phyloP scores from a whole-genome alignment of 2,888 invertebrate genomes.

The Podotricha telesiphe region DNA sequence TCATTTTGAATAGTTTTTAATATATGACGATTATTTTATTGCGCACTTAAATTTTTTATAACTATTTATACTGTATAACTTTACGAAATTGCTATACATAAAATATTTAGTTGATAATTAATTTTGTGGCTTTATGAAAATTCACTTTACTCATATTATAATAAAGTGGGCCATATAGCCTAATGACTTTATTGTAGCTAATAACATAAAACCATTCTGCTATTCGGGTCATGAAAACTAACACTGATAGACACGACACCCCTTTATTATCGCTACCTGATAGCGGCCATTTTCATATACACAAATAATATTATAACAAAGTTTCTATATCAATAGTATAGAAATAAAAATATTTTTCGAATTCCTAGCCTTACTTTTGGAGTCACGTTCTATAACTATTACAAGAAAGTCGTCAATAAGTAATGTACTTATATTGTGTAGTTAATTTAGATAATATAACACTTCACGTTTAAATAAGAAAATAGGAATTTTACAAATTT shows the following conservation, averaged over 20 bases:
- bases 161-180: constrained; percentile 37
- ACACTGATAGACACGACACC: constrained; percentile 38
- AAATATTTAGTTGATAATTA: constrained; percentile 31
- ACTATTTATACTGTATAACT: constrained; percentile 1
- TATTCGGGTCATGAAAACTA: constrained; percentile 43
- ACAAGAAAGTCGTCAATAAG: too few relatives aligned
- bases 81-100: constrained; percentile 26
- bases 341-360: background rate
- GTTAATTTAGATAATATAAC: too few relatives aligned
- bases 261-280: constrained; percentile 30
- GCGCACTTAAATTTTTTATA: too few relatives aligned
- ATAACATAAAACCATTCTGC: constrained; percentile 42
- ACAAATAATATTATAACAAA: background rate
- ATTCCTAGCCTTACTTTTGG: too few relatives aligned
- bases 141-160: constrained; percentile 36
- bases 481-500: too few relatives aligned
- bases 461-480: too few relatives aligned
- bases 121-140: constrained; percentile 25
- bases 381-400: too few relatives aligned
- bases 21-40: too few relatives aligned
- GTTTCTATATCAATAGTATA: background rate
- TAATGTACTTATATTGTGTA: too few relatives aligned
- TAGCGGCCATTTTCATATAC: constrained; percentile 4
- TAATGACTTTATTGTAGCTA: constrained; percentile 43
- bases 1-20: too few relatives aligned